Evolutionary conservation across 2,888 invertebrate genomes (phyloP).

Genomic region (Arenicola marina): DNA sequence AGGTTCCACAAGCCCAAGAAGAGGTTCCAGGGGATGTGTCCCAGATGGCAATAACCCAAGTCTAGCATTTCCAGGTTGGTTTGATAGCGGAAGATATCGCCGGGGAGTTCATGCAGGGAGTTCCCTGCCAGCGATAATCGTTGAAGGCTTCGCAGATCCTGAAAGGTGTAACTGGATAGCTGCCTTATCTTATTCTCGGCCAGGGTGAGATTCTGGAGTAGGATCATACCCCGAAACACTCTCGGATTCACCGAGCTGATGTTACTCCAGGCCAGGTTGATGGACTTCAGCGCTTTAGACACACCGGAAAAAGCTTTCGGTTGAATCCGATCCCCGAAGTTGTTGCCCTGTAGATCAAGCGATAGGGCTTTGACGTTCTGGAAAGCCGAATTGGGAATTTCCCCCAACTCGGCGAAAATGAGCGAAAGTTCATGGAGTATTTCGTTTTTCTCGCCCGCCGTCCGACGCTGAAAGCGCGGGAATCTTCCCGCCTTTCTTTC

Average conservation of each 20-base stretch:
- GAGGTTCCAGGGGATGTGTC: slow-evolving; percentile 19
- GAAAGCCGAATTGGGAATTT: neutral
- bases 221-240: slow-evolving; percentile 27
- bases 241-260: slow-evolving; percentile 23
- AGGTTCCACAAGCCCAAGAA: slow-evolving; percentile 35
- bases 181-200: slow-evolving; percentile 28
- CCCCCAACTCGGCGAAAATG: neutral
- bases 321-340: slow-evolving; percentile 19
- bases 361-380: slow-evolving; percentile 12
- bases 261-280: slow-evolving; percentile 34
- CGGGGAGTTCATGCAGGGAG: slow-evolving; percentile 18
- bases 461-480: too few species aligned
- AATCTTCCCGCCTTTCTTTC: too few species aligned
- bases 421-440: neutral
- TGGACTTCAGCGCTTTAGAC: slow-evolving; percentile 13
- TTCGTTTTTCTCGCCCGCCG: too few species aligned
- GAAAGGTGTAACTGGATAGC: slow-evolving; percentile 19
- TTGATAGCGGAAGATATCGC: slow-evolving; percentile 29
- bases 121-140: slow-evolving; percentile 32
- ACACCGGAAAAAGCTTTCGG: slow-evolving; percentile 22
- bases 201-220: slow-evolving; percentile 26
- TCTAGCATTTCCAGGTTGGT: slow-evolving; percentile 27
- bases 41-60: slow-evolving; percentile 31
- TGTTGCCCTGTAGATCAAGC: slow-evolving; percentile 34
- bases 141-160: slow-evolving; percentile 25